Percentiles rank a stretch among this genome's conserved stretches.
Evolutionary conservation across 2,888 invertebrate species (phyloP).

Genomic region (Archaeoteleia sp.): DNA sequence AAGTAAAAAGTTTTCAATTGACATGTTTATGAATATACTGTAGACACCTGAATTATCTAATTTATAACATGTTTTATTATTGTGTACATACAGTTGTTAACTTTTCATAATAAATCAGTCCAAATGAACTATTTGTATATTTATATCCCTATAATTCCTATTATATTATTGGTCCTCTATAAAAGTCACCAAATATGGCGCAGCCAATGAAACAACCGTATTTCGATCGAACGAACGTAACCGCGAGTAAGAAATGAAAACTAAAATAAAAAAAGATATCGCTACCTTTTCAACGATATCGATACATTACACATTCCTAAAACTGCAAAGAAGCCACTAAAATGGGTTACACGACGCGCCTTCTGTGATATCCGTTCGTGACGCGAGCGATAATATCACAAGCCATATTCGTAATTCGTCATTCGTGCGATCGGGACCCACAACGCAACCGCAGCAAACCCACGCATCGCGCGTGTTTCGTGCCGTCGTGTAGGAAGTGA

Average conservation of each 20-base stretch:
- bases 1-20: too few species aligned
- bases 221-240: constrained; percentile 1
- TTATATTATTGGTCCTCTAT: not conserved
- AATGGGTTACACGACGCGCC: too few species aligned
- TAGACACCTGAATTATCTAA: too few species aligned
- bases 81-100: too few species aligned
- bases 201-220: not conserved
- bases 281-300: not conserved
- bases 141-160: not conserved
- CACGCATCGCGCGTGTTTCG: constrained; percentile 8
- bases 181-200: not conserved
- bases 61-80: too few species aligned
- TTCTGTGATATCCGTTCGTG: too few species aligned
- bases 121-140: too few species aligned
- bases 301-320: too few species aligned
- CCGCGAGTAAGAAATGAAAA: not conserved
- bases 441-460: constrained; percentile 2
- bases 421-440: not conserved
- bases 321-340: too few species aligned
- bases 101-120: too few species aligned
- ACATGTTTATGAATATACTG: too few species aligned
- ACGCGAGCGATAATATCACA: not conserved
- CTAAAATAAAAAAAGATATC: not conserved
- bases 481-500: constrained; percentile 54
- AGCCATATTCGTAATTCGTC: not conserved